These are phyloP conservation scores for Chaenodraco wilsoni DNA, from an alignment of 2,797 vertebrate genomes.

Conservation along the genomic window DNA sequence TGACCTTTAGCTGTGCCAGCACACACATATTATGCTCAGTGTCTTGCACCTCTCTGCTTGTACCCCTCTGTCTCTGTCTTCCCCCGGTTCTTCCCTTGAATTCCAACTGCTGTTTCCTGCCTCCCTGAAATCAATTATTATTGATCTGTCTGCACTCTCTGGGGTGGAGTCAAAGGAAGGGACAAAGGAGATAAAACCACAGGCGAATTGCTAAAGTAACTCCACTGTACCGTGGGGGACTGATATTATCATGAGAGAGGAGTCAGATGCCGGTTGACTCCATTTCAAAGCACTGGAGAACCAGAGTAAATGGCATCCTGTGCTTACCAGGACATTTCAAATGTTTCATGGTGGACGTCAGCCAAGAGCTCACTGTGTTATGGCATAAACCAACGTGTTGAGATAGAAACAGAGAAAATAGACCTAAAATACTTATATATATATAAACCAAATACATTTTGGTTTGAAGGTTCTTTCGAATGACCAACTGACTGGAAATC, in stretches of 20 bases:
- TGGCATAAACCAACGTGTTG: background rate
- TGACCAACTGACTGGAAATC: constrained; percentile 6
- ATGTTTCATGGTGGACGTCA: constrained; percentile 25
- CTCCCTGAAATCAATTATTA: constrained; percentile 81
- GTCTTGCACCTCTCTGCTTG: constrained; percentile 53
- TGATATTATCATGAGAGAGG: constrained; percentile 60
- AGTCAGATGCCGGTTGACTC: constrained; percentile 45
- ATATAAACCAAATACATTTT: background rate
- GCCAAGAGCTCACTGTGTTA: constrained; percentile 26
- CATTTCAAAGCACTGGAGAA: constrained; percentile 44
- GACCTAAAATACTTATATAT: background rate
- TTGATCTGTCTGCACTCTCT: constrained; percentile 81
- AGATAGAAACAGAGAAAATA: background rate
- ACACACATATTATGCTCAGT: constrained; percentile 73
- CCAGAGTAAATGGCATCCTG: constrained; percentile 45
- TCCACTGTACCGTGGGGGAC: constrained; percentile 57
- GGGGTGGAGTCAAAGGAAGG: constrained; percentile 77
- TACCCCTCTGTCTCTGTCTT: constrained; percentile 73
- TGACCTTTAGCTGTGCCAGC: constrained; percentile 80
- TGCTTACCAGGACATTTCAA: constrained; percentile 41
- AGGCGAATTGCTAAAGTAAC: constrained; percentile 78
- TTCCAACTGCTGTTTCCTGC: constrained; percentile 76
- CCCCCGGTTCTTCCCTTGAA: constrained; percentile 72
- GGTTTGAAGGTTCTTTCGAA: constrained; percentile 8
- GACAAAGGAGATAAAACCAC: constrained; percentile 84